A percentile compares a stretch with the other conserved stretches of the same genome.
Conservation (phyloP, 2,888 invertebrate species). For the Nephrotoma flavescens region DNA sequence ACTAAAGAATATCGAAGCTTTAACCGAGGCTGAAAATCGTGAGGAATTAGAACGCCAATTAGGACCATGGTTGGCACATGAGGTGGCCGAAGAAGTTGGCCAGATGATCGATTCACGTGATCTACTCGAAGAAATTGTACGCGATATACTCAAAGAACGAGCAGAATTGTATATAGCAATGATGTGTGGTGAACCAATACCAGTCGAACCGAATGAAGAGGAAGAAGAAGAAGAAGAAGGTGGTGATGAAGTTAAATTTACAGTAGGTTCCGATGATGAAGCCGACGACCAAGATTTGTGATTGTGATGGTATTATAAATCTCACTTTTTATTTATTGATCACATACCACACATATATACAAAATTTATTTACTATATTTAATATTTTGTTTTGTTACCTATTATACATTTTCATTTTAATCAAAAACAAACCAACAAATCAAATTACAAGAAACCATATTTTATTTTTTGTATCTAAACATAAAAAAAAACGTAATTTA, state of each 20-base stretch:
- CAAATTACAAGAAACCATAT: background rate
- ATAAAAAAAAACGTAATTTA: background rate
- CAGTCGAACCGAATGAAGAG: conserved; percentile 13
- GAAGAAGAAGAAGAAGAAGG: background rate
- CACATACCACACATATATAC: background rate
- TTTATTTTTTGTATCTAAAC: background rate
- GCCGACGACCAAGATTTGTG: background rate
- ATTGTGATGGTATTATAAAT: background rate
- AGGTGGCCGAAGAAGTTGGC: conserved; percentile 67
- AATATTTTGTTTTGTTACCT: background rate
- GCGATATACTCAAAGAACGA: conserved; percentile 62
- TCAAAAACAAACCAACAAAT: background rate
- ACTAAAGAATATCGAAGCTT: conserved; percentile 51
- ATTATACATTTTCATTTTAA: background rate
- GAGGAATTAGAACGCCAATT: conserved; percentile 52
- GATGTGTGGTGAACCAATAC: conserved; percentile 25
- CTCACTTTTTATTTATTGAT: background rate
- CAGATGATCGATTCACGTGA: conserved; percentile 67
- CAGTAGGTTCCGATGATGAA: background rate
- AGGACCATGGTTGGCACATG: conserved; percentile 68
- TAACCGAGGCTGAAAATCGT: conserved; percentile 26
- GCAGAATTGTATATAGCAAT: conserved; percentile 43
- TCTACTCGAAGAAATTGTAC: conserved; percentile 63
- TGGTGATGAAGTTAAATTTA: background rate
- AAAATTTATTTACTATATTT: background rate